A percentile compares a stretch with the other conserved stretches of the same genome.
phyloP scores from a whole-genome alignment of 2,113 vertebrate genomes.

The Rhinichthys klamathensis region DNA sequence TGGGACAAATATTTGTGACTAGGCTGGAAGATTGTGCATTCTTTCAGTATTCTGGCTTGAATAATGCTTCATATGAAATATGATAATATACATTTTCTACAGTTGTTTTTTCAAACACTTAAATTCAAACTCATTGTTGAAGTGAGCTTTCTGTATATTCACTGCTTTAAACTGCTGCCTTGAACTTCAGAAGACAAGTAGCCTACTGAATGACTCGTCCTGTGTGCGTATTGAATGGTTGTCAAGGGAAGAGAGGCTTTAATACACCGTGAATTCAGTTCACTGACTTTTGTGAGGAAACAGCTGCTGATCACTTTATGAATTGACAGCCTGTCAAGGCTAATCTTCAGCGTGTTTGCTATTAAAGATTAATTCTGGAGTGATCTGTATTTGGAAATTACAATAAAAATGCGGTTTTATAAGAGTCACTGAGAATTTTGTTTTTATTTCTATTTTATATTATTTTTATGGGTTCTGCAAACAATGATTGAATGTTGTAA shows the following conservation, averaged over 20 bases:
- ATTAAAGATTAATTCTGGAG: neutral
- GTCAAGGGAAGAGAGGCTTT: neutral
- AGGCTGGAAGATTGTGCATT: neutral
- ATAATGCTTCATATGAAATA: neutral
- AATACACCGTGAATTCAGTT: neutral
- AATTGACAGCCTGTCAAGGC: neutral
- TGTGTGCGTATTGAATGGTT: neutral
- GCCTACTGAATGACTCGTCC: neutral
- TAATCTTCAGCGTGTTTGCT: neutral
- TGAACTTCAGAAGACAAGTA: neutral
- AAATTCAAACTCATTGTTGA: neutral
- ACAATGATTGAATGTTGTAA: neutral
- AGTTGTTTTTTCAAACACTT: neutral
- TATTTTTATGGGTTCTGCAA: neutral
- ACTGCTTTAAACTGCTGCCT: neutral
- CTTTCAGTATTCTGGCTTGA: neutral
- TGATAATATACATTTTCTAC: neutral
- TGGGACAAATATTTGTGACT: neutral
- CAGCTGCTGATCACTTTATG: too few species aligned
- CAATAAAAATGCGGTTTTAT: neutral
- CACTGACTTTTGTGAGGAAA: neutral
- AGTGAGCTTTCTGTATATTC: neutral
- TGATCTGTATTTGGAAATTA: neutral
- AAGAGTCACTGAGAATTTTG: neutral
- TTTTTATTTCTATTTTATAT: neutral